Base-by-base conservation (phyloP, 2,888 invertebrate genomes). In the Diaprepes abbreviatus region DNA sequence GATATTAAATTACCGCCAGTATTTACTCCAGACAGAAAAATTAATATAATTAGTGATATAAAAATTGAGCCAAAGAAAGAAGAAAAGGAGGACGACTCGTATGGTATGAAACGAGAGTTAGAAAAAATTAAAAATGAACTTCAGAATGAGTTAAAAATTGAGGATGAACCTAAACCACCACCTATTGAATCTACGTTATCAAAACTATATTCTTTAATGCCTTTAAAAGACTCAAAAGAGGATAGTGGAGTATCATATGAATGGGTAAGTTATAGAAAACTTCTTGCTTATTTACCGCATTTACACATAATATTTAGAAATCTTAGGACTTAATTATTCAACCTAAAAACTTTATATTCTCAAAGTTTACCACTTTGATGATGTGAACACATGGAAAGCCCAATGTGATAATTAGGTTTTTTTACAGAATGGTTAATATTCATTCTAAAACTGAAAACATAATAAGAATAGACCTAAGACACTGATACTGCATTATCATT, bases 181-280 rank as follows among this genome's bases (percentile, higher is more conserved):
- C 45, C 68, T 87, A 89, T 62, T 38, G 86, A 89, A 64, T 74
- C 70, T 66, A 75, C 76, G 59, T 87, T 87, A 68, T 54, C 74
- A 3, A 76, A 75, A 84, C 88, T 80, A 87, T 89, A 80, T 85
- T 85, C 77, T 5, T 64, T 88, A 73, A 86, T 85, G 33, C 70
- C 74, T 0, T 48, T 73, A 12, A 78, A 73, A 57, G 80, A 79
- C 59, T 83, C 86, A 0, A 91, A 90, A 81, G 92, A 92, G 81
- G 93, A 92, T 75, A 92, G 92, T 78, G 93, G 93, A 74, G 91
- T 95, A 82, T 93, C 94, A 0, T 95, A 95, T 78, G 95, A 95
- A 80, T 95, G 95, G 95, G 89, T 89, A 82, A 82, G 84, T 81
- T n/a, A n/a, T n/a, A n/a, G n/a, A n/a, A n/a, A n/a, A n/a, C n/a